Conservation (phyloP, 2,797 vertebrate species). For the Parambassis ranga region DNA sequence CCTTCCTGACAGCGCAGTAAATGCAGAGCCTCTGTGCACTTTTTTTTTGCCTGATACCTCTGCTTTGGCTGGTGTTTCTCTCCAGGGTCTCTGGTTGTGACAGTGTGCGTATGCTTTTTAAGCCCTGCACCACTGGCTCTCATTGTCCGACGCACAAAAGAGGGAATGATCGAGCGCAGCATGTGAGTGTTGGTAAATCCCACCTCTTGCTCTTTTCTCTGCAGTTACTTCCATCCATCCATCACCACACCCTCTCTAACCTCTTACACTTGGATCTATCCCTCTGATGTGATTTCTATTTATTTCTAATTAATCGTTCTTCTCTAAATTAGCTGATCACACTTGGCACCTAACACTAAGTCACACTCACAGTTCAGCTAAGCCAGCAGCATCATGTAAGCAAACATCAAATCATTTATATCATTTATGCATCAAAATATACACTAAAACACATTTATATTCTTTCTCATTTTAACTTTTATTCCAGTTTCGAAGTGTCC, state of each 20-base stretch:
- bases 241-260: slow-evolving; percentile 6
- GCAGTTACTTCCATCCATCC: slow-evolving; percentile 33
- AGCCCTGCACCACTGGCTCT: slow-evolving; percentile 57
- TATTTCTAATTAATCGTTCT: neutral
- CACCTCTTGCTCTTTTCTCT: slow-evolving; percentile 33
- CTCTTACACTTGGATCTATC: slow-evolving; percentile 7
- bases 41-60: slow-evolving; percentile 61
- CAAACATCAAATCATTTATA: too few relatives aligned
- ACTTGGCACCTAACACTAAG: neutral
- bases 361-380: neutral
- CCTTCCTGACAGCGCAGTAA: neutral
- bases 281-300: neutral
- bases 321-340: neutral
- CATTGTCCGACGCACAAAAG: slow-evolving; percentile 82
- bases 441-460: neutral
- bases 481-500: slow-evolving; percentile 8
- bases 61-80: slow-evolving; percentile 46
- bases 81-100: slow-evolving; percentile 41
- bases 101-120: slow-evolving; percentile 71
- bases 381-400: too few relatives aligned
- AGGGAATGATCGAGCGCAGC: slow-evolving; percentile 80
- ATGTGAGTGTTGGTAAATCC: slow-evolving; percentile 76
- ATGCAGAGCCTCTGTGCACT: slow-evolving; percentile 1
- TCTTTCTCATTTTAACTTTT: too few relatives aligned
- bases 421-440: too few relatives aligned